A percentile compares a stretch with the other conserved stretches of the same genome.
These are phyloP conservation scores for Dryocosmus kuriphilus DNA, from an alignment of 2,888 invertebrate species.

Conservation along the genomic window DNA sequence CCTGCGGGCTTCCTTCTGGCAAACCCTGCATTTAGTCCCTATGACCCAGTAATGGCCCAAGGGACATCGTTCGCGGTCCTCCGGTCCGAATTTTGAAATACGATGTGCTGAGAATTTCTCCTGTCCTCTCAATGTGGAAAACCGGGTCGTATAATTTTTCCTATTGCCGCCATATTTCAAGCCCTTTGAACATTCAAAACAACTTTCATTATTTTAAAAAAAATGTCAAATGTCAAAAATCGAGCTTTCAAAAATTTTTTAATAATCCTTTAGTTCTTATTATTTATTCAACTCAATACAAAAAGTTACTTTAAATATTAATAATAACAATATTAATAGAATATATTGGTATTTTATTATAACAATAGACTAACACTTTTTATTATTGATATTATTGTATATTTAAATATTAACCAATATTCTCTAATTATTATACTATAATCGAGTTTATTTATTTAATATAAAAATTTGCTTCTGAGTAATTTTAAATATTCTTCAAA, in stretches of 20 bases:
- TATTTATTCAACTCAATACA: too few relatives aligned
- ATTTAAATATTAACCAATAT: too few relatives aligned
- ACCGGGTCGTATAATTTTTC: conserved; percentile 48
- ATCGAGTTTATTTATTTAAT: too few relatives aligned
- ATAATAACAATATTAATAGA: too few relatives aligned
- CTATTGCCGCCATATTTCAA: not conserved
- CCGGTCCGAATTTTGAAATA: conserved; percentile 45
- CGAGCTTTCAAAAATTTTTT: not conserved
- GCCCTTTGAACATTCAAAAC: not conserved
- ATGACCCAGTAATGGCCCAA: conserved; percentile 51
- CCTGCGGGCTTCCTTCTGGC: conserved; percentile 42
- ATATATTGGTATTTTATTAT: too few relatives aligned
- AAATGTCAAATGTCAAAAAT: not conserved
- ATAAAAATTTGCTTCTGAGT: too few relatives aligned
- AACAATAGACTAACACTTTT: too few relatives aligned
- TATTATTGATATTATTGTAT: too few relatives aligned
- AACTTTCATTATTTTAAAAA: not conserved
- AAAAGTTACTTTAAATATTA: too few relatives aligned
- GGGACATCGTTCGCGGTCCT: conserved; percentile 48
- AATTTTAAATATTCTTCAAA: too few relatives aligned
- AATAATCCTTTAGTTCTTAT: not conserved
- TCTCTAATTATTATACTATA: too few relatives aligned
- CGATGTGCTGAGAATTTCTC: not conserved
- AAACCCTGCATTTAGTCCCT: conserved; percentile 41
- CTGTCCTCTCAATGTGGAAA: conserved; percentile 47